phyloP scores from a whole-genome alignment of 2,113 vertebrate genomes.

The Rhombomys opimus region DNA sequence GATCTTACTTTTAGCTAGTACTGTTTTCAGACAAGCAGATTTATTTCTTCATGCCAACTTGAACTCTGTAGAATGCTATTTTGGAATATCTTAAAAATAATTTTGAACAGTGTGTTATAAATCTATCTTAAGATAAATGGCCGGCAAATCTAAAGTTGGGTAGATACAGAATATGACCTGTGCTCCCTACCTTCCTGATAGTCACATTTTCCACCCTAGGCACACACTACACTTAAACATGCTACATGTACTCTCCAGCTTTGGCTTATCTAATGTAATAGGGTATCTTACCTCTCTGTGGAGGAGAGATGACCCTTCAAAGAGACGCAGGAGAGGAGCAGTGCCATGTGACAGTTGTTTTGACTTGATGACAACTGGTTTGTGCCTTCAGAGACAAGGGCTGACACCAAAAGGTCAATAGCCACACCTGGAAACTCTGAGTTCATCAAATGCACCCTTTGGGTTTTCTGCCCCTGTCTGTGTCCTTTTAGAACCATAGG shows the following conservation, averaged over 20 bases:
- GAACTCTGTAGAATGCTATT: not conserved
- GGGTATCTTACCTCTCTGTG: not conserved
- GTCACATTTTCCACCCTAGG: fast-evolving
- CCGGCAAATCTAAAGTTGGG: not conserved
- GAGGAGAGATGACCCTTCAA: not conserved
- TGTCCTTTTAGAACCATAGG: not conserved
- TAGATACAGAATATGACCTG: not conserved
- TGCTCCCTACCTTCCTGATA: not conserved
- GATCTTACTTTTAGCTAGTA: not conserved
- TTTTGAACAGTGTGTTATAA: not conserved
- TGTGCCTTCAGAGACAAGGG: not conserved
- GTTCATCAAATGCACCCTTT: not conserved
- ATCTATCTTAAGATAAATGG: not conserved
- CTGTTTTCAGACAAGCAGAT: not conserved
- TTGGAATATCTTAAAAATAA: not conserved
- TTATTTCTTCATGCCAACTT: not conserved
- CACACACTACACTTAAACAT: not conserved
- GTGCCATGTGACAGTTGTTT: not conserved
- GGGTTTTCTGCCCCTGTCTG: not conserved
- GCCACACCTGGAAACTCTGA: not conserved
- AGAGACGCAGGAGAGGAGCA: not conserved
- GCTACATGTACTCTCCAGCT: not conserved
- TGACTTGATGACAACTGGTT: not conserved
- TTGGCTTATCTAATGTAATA: not conserved
- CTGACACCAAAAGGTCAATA: not conserved